Base-by-base conservation (phyloP, 2,888 invertebrate genomes). In the Allophyes oxyacanthae region DNA sequence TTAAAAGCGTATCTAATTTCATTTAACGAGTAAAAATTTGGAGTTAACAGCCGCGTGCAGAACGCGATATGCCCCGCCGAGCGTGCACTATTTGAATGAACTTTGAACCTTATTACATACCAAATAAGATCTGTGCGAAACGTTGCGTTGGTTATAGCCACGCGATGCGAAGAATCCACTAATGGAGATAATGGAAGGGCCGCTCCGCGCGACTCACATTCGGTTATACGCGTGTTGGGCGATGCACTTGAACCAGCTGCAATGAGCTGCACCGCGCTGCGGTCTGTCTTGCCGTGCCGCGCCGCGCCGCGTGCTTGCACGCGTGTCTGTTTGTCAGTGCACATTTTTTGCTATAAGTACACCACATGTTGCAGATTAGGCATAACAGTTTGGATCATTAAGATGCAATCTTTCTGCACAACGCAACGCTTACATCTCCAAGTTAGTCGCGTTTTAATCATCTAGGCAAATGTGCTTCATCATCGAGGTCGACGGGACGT, bases 1-100 rank as follows among this genome's bases (percentile, higher is more conserved):
- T 46, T 46, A 36, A 50, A 34, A 50, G 34, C 41, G 41, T 41
- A 50, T 41, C 50, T 20, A 49, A 32, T 50, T 41, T 34, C 50
- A 50, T 33, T 33, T 41, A 33, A 4, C 6, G 41, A 41, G 30
- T 40, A 50, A 50, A 50, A 41, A 50, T 26, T 34, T 41, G 7
- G n/a, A n/a, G 10, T 26, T 32, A 41, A 50, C 13, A 34, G 50
- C 41, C 26, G 34, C 50, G 41, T 34, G 40, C 14, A 14, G 50
- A 41, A 41, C 50, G 50, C 33, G 10, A 13, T 34, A 14, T 34
- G 26, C 13, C 8, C 28, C 10, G 9, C 33, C n/a, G n/a, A 34
- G 6, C 34, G 13, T 7, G 7, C 34, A 4, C 13, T 3, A n/a
- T 7, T 0, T 2, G 11, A 34, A 1, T 11, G 13, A 34, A 13